phyloP scores from a whole-genome alignment of 2,797 vertebrate species.

The Phoxinus dragarum region DNA sequence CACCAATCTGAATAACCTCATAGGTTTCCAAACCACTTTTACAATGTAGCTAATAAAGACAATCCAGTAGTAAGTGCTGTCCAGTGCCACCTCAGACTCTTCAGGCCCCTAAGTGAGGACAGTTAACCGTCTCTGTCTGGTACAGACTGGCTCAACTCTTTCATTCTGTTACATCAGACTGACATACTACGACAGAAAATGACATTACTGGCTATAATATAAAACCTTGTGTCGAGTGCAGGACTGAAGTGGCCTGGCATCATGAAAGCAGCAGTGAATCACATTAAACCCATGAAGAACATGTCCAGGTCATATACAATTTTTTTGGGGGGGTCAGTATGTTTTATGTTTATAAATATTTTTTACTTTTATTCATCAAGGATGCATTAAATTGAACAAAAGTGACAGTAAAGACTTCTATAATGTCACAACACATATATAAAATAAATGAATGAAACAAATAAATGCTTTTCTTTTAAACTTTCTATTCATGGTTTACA shows the following conservation, averaged over 20 bases:
- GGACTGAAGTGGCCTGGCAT: conserved; percentile 33
- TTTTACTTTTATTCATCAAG: background rate
- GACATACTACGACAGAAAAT: conserved; percentile 56
- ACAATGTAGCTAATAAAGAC: conserved; percentile 8
- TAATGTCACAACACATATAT: background rate
- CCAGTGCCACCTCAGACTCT: conserved; percentile 23
- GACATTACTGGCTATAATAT: conserved; percentile 56
- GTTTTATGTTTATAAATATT: background rate
- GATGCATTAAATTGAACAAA: background rate
- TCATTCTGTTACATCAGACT: conserved; percentile 59
- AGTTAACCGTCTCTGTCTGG: conserved; percentile 1
- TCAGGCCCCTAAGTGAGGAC: background rate
- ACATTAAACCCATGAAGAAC: background rate
- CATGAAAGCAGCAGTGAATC: conserved; percentile 35
- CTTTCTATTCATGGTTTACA: background rate
- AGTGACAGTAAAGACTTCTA: background rate
- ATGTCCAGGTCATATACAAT: background rate
- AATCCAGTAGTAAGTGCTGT: conserved; percentile 9
- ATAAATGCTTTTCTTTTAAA: background rate
- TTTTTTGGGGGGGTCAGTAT: background rate
- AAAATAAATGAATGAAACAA: background rate
- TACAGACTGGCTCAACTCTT: conserved; percentile 31
- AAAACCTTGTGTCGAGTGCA: conserved; percentile 58
- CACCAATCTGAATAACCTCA: conserved; percentile 24
- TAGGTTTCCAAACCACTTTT: conserved; percentile 12